A percentile compares a stretch with the other conserved stretches of the same genome.
phyloP scores from a whole-genome alignment of 2,797 vertebrate genomes.

The Gymnodraco acuticeps region DNA sequence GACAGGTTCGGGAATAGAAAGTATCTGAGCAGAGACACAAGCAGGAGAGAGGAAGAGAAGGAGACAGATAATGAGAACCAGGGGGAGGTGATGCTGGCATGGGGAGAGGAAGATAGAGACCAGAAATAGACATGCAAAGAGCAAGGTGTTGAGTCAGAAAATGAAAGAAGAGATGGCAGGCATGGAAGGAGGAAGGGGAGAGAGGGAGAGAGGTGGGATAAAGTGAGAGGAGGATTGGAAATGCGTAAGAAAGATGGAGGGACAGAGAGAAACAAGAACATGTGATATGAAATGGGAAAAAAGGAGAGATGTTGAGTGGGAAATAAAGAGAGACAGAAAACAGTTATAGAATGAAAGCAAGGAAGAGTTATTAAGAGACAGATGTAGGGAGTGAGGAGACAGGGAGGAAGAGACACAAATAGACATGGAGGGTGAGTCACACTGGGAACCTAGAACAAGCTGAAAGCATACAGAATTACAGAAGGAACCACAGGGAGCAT shows the following conservation, averaged over 20 bases:
- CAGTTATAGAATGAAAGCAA: conserved; percentile 39
- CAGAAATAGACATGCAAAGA: conserved; percentile 83
- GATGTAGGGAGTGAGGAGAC: conserved; percentile 39
- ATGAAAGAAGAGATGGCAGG: conserved; percentile 74
- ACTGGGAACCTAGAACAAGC: conserved; percentile 72
- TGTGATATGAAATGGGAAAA: conserved; percentile 47
- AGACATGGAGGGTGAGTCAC: conserved; percentile 74
- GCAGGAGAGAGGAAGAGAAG: conserved; percentile 74
- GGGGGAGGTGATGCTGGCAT: conserved; percentile 81
- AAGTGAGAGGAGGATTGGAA: conserved; percentile 48
- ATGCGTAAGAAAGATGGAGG: conserved; percentile 33
- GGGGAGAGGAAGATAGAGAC: conserved; percentile 76
- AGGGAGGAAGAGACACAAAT: conserved; percentile 57
- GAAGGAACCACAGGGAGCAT: conserved; percentile 56
- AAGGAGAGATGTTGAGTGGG: conserved; percentile 25
- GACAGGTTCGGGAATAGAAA: conserved; percentile 72
- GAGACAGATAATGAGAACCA: conserved; percentile 85
- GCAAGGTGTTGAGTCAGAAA: conserved; percentile 87
- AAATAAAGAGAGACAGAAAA: conserved; percentile 21
- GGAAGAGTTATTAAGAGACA: conserved; percentile 38
- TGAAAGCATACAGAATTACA: conserved; percentile 69
- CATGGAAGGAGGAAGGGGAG: conserved; percentile 35
- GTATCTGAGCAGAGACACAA: conserved; percentile 76
- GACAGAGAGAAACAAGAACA: conserved; percentile 47
- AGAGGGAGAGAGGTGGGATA: conserved; percentile 17